Conservation (phyloP, 2,113 vertebrate species). For the Scortum barcoo region DNA sequence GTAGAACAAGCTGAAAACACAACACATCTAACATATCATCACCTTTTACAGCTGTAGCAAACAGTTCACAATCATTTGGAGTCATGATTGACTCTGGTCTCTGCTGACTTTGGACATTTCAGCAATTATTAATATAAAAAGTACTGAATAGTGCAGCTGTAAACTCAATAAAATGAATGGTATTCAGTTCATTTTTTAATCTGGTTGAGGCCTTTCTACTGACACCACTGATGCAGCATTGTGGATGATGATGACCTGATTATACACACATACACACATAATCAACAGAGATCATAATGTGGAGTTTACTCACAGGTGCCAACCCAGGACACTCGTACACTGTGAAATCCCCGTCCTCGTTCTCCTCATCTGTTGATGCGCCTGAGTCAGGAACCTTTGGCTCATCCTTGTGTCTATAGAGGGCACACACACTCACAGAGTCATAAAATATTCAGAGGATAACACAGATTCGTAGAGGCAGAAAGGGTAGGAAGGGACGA, state of each 20-base stretch:
- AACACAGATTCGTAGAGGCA: not conserved
- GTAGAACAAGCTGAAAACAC: not conserved
- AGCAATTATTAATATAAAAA: not conserved
- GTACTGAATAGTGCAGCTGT: not conserved
- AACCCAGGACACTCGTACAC: slow-evolving; percentile 97
- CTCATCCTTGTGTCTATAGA: slow-evolving; percentile 89
- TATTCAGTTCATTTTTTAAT: not conserved
- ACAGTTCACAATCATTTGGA: too few relatives aligned
- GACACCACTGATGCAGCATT: not conserved
- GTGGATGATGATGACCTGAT: not conserved
- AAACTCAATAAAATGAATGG: not conserved
- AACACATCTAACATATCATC: not conserved
- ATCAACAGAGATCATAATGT: not conserved
- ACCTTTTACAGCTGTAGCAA: not conserved
- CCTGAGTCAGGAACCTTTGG: slow-evolving; percentile 87
- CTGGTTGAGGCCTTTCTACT: not conserved
- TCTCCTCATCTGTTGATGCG: slow-evolving; percentile 92
- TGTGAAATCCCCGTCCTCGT: slow-evolving; percentile 95
- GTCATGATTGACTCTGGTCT: too few relatives aligned
- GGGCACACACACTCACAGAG: not conserved
- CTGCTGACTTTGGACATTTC: not conserved
- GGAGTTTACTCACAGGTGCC: slow-evolving; percentile 88
- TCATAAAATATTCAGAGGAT: slow-evolving; percentile 14
- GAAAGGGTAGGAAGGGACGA: not conserved
- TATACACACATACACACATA: not conserved